phyloP scores from a whole-genome alignment of 2,113 vertebrate genomes.

The Charadrius vociferus region DNA sequence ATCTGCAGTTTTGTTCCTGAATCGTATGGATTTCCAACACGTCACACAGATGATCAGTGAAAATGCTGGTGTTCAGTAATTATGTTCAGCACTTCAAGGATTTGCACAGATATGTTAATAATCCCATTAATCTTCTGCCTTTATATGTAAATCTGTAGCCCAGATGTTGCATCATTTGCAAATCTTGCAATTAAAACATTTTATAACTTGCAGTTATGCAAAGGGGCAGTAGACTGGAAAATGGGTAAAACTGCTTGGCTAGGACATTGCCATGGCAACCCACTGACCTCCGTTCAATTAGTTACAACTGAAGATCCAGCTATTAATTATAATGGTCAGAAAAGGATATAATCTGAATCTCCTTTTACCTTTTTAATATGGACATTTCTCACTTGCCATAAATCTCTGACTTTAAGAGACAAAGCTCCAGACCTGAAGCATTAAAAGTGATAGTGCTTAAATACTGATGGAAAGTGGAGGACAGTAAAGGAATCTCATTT shows the following conservation, averaged over 20 bases:
- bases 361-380: conserved; percentile 74
- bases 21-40: background rate
- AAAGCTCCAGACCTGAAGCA: conserved; percentile 37
- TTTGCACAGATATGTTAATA: conserved; percentile 83
- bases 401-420: conserved; percentile 76
- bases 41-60: conserved; percentile 14
- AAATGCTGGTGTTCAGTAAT: conserved; percentile 70
- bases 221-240: conserved; percentile 81
- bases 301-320: conserved; percentile 76
- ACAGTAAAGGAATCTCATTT: conserved; percentile 60
- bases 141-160: conserved; percentile 79
- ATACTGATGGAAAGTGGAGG: conserved; percentile 53
- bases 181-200: conserved; percentile 82
- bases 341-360: conserved; percentile 73
- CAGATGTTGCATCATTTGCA: conserved; percentile 88
- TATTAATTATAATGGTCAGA: conserved; percentile 84
- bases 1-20: conserved; percentile 19
- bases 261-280: conserved; percentile 82
- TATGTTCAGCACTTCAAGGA: conserved; percentile 74
- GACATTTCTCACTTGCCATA: conserved; percentile 74
- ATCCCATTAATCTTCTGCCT: conserved; percentile 83
- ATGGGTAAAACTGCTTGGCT: conserved; percentile 81
- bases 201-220: conserved; percentile 78
- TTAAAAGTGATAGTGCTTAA: conserved; percentile 68
- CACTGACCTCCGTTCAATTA: conserved; percentile 79